phyloP scores from a whole-genome alignment of 2,797 vertebrate genomes.

The Alectoris magna region DNA sequence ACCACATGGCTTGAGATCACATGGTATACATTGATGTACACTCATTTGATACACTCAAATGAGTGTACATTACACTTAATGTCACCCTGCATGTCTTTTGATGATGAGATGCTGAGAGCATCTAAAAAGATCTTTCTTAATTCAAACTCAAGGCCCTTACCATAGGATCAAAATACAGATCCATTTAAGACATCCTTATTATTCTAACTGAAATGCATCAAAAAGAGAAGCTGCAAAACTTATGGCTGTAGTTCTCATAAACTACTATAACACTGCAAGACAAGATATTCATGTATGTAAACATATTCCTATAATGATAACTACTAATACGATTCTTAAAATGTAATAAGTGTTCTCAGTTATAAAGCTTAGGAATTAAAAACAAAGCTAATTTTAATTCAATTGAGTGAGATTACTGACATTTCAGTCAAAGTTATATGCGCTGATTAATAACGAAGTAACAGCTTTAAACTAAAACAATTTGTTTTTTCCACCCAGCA shows the following conservation, averaged over 20 bases:
- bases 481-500: not conserved
- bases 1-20: not conserved
- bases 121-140: not conserved
- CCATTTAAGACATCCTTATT: not conserved
- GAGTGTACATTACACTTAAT: not conserved
- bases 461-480: not conserved
- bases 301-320: not conserved
- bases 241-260: not conserved
- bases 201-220: not conserved
- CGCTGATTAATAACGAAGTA: not conserved
- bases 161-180: not conserved
- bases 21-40: not conserved
- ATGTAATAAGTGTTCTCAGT: not conserved
- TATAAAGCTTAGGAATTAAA: not conserved
- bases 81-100: not conserved
- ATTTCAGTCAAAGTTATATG: not conserved
- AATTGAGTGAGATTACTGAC: not conserved
- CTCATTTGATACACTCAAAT: no score
- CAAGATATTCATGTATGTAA: not conserved
- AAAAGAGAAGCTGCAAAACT: not conserved
- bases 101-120: fast-evolving
- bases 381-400: not conserved
- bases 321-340: not conserved
- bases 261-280: not conserved
- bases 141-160: not conserved